Evolutionary conservation across 2,113 vertebrate genomes (phyloP), one percentile per base, ranked within the genome.

Genomic region (Oreochromis tanganicae): DNA sequence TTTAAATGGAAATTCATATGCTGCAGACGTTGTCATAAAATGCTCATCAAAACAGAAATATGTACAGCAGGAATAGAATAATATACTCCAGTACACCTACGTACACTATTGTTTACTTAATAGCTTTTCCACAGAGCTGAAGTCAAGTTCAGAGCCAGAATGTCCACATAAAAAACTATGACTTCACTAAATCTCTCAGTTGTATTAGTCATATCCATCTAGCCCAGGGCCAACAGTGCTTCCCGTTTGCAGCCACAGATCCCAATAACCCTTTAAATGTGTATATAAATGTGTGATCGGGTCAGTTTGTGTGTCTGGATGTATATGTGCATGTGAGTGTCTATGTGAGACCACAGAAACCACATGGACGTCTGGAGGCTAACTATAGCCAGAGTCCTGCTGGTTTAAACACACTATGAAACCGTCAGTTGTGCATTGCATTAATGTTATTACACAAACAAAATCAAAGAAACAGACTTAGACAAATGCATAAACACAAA

Each of bases 351-450:
- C 84, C 84, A 82, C 82, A 79, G 3, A 41, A 87, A 85, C 85
- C 87, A 87, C 87, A 86, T 90, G 29, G 68, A 78, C 81, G 48
- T 75, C 83, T 89, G 91, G 86, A 63, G 80, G 36, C 80, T 82
- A 73, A 57, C 86, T 86, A 59, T 86, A 80, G 86, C 89, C 43
- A 81, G 27, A 87, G 24, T 24, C 36, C 24, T 73, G 57, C 84
- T 89, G 78, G 43, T 84, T 92, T 48, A 78, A 86, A 82, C 14
- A 50, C 38, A 80, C 24, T 75, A 29, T 3, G 6, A 41, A 63
- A 55, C 84, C 41, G 82, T 88, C 83, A 85, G 29, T 66, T 66
- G 32, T 79, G 71, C 34, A 38, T 24, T 91, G 83, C 21, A 54
- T 85, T 83, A 27, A n/a, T 29, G 11, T 90, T 80, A 57, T 68